These are phyloP conservation scores for Misgurnus mizolepis DNA, from an alignment of 2,113 vertebrate species.

Conservation along the genomic window DNA sequence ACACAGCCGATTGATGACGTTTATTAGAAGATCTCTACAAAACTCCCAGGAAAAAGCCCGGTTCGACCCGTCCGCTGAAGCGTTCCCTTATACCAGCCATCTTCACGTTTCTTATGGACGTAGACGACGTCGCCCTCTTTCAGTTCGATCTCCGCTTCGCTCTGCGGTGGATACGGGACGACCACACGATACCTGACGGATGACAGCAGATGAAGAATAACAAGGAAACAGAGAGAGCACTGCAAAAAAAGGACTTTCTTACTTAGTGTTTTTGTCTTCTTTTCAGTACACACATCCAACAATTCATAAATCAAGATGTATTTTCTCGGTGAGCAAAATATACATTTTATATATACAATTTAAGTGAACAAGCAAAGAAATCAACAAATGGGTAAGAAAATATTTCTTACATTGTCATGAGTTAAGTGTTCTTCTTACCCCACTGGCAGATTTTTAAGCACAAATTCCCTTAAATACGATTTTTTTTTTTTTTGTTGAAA, in stretches of 20 bases:
- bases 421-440: no score
- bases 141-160: slow-evolving; percentile 96
- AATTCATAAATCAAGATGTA: no score
- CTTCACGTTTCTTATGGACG: slow-evolving; percentile 96
- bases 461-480: no score
- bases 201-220: not conserved
- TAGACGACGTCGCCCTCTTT: slow-evolving; percentile 97
- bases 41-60: slow-evolving; percentile 95
- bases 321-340: no score
- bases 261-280: no score
- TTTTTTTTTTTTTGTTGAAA: no score
- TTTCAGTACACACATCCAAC: no score
- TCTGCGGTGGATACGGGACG: slow-evolving; percentile 95
- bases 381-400: no score
- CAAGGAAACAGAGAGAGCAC: not conserved
- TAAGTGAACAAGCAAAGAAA: no score
- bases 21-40: slow-evolving; percentile 94
- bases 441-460: no score
- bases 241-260: not conserved
- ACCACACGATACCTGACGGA: slow-evolving; percentile 88
- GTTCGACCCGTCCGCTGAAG: slow-evolving; percentile 95
- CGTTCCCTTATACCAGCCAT: slow-evolving; percentile 98
- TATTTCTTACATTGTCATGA: no score
- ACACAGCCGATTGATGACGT: not conserved
- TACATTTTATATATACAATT: no score